Percentiles rank a stretch among this genome's conserved stretches.
phyloP scores from a whole-genome alignment of 1,140 invertebrate genomes.

The Colletes gigas region DNA sequence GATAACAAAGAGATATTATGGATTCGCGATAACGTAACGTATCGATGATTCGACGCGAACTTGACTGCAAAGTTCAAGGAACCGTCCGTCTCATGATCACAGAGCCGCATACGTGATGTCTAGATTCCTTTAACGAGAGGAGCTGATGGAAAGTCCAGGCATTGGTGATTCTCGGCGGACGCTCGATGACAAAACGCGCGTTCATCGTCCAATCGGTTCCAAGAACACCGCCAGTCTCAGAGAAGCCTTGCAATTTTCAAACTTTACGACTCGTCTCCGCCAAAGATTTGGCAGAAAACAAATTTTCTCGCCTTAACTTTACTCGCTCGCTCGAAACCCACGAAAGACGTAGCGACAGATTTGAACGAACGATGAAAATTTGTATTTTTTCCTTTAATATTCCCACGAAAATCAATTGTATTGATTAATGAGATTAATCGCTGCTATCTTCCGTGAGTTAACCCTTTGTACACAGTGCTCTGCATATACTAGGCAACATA shows the following conservation, averaged over 20 bases:
- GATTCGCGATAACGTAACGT: no score
- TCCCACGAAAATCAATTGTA: no score
- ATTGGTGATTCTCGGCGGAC: constrained; percentile 48
- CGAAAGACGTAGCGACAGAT: no score
- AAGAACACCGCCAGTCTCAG: constrained; percentile 21
- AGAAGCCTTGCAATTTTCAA: constrained; percentile 18
- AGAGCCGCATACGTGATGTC: constrained; percentile 7
- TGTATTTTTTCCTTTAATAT: no score
- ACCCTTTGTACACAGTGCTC: no score
- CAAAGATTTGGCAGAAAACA: neutral
- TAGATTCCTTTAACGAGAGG: constrained; percentile 7
- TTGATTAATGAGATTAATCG: no score
- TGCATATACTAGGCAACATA: no score
- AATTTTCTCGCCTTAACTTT: neutral
- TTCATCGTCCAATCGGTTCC: constrained; percentile 12
- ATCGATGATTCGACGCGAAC: no score
- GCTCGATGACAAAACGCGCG: constrained; percentile 53
- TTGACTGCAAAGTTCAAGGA: constrained; percentile 4
- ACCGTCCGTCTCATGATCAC: neutral
- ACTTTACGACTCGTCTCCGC: neutral
- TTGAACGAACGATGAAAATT: no score
- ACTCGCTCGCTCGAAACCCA: no score
- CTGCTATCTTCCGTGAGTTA: no score
- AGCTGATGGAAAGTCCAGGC: constrained; percentile 40
- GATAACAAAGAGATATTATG: no score